Evolutionary conservation across 2,888 invertebrate species (phyloP).

Genomic region (Helobdella robusta): DNA sequence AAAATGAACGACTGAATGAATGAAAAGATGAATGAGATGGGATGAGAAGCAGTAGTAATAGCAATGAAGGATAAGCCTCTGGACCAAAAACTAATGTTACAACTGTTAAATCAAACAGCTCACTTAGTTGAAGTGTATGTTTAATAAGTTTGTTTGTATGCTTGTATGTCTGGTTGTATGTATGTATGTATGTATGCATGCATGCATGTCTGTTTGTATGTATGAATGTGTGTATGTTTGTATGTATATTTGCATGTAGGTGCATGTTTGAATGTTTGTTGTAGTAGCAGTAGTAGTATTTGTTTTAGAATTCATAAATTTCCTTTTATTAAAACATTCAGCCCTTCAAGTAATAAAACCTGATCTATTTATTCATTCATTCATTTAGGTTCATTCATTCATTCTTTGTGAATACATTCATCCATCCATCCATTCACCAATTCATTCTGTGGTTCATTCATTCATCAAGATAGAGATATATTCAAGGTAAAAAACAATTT

Average conservation of each 20-base stretch:
- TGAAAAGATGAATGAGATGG: background rate
- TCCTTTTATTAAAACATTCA: background rate
- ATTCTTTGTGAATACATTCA: background rate
- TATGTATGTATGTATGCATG: conserved; percentile 3
- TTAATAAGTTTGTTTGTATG: too few species aligned
- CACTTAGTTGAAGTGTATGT: too few species aligned
- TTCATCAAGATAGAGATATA: too few species aligned
- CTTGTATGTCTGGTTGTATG: background rate
- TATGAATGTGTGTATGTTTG: background rate
- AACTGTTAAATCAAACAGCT: too few species aligned
- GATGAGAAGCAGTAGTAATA: too few species aligned
- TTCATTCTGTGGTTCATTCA: background rate
- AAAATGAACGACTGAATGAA: background rate
- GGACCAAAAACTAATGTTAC: too few species aligned
- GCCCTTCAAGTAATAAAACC: background rate
- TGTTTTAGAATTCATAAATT: background rate
- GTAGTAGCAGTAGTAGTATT: background rate
- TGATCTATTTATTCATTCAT: background rate
- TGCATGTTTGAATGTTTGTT: background rate
- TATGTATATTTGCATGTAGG: background rate
- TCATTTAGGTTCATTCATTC: background rate
- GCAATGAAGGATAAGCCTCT: too few species aligned
- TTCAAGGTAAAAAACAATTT: background rate
- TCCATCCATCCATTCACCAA: background rate
- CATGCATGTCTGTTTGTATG: background rate